A percentile compares a stretch with the other conserved stretches of the same genome.
These are phyloP conservation scores for Rhadina sibilatrix DNA, from an alignment of 2,113 vertebrate species.

Conservation along the genomic window DNA sequence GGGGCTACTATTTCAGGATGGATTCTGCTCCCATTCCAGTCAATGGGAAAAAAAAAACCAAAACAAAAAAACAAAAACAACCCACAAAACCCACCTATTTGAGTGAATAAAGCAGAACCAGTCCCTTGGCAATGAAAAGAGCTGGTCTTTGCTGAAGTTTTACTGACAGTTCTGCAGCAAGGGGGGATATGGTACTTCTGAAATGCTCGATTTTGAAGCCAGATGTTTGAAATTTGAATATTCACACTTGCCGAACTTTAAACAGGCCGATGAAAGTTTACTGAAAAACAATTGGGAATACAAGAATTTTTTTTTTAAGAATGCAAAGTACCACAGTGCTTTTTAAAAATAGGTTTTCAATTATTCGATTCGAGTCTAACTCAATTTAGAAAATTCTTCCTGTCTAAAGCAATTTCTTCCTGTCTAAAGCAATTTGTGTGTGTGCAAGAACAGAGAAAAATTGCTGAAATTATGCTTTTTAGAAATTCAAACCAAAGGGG, in stretches of 20 bases:
- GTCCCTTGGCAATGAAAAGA: conserved; percentile 17
- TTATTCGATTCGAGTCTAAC: conserved; percentile 68
- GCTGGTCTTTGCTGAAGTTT: conserved; percentile 17
- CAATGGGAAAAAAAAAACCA: neutral
- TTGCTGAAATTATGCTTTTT: conserved; percentile 55
- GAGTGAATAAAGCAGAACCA: neutral
- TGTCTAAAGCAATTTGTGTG: conserved; percentile 45
- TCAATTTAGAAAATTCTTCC: conserved; percentile 66
- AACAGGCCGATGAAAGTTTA: conserved; percentile 68
- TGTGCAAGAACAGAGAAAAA: conserved; percentile 34
- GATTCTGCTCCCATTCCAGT: conserved; percentile 6
- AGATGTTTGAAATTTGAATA: conserved; percentile 77
- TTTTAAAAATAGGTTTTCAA: conserved; percentile 66
- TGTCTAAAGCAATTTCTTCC: conserved; percentile 58
- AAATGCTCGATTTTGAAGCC: conserved; percentile 68
- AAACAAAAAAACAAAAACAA: too few species aligned
- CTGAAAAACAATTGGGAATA: conserved; percentile 62
- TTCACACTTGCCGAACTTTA: conserved; percentile 70
- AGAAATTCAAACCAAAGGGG: conserved; percentile 32
- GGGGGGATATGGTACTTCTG: neutral
- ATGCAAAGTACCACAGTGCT: conserved; percentile 15
- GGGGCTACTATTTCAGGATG: neutral
- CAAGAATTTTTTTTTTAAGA: conserved; percentile 53
- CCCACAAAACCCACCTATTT: neutral
- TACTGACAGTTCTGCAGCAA: conserved; percentile 47